Percentiles rank a stretch among this genome's conserved stretches.
Conservation (phyloP, 2,797 vertebrate genomes). For the Xiphorhynchus erythropygius region DNA sequence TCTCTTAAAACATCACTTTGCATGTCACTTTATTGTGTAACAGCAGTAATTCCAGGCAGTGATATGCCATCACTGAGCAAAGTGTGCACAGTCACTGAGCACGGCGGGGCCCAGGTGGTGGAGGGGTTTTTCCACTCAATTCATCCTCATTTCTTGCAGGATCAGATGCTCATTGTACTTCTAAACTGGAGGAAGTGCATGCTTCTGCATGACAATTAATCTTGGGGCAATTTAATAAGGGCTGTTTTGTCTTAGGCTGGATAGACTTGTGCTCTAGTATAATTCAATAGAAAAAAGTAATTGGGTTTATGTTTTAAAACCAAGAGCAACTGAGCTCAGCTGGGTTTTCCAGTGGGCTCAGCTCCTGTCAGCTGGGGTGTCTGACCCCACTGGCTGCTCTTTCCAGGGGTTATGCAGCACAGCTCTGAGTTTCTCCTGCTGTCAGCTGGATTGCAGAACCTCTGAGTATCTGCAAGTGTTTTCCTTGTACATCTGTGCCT, state of each 20-base stretch:
- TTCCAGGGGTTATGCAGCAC: not conserved
- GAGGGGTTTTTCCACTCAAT: not conserved
- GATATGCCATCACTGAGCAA: not conserved
- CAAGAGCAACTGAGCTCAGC: not conserved
- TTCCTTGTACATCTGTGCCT: not conserved
- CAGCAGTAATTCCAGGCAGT: not conserved
- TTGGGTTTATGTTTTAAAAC: not conserved
- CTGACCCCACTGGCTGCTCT: accelerated
- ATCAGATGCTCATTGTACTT: accelerated
- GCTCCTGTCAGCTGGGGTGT: accelerated
- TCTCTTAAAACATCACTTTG: not conserved
- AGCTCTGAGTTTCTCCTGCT: not conserved
- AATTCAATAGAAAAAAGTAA: not conserved
- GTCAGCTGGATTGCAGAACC: not conserved
- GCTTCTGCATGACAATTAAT: not conserved
- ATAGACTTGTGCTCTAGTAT: not conserved
- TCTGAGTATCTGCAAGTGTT: not conserved
- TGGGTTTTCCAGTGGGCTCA: not conserved
- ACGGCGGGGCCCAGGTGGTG: not conserved
- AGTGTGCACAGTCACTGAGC: accelerated
- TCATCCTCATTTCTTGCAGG: not conserved
- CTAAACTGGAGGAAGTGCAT: not conserved
- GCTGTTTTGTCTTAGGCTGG: not conserved
- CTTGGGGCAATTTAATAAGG: not conserved
- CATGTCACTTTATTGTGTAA: not conserved